phyloP scores from a whole-genome alignment of 1,140 invertebrate species.

The Schlechtendalia chinensis region DNA sequence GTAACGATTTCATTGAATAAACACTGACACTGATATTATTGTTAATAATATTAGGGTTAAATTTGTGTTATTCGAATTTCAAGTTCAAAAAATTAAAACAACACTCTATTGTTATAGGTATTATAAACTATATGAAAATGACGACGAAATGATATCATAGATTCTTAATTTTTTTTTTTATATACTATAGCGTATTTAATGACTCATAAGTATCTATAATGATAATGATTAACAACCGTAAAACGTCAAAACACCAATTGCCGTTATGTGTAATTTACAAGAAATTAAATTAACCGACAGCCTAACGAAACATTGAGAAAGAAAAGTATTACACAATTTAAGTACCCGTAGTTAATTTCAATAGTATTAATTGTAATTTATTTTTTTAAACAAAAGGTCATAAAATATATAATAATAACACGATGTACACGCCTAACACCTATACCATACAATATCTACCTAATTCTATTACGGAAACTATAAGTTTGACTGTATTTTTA shows the following conservation, averaged over 20 bases:
- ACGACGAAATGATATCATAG: neutral
- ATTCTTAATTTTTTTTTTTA: neutral
- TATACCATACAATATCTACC: no score
- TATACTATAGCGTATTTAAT: neutral
- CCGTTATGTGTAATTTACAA: neutral
- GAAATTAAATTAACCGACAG: neutral
- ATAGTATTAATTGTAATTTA: neutral
- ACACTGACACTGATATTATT: no score
- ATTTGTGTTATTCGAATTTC: no score
- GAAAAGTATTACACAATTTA: neutral
- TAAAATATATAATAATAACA: no score
- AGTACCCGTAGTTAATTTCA: neutral
- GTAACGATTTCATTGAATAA: no score
- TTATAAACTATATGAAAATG: neutral
- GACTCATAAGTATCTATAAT: neutral
- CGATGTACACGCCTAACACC: no score
- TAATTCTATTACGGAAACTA: no score
- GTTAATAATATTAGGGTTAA: no score
- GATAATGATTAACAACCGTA: neutral
- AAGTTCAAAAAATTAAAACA: neutral
- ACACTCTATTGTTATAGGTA: neutral
- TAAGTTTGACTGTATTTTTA: no score
- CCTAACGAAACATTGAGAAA: conserved; percentile 8
- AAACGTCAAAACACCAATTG: neutral
- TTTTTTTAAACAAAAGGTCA: neutral